Conservation (phyloP, 2,797 vertebrate genomes). For the Xerus rutilus region DNA sequence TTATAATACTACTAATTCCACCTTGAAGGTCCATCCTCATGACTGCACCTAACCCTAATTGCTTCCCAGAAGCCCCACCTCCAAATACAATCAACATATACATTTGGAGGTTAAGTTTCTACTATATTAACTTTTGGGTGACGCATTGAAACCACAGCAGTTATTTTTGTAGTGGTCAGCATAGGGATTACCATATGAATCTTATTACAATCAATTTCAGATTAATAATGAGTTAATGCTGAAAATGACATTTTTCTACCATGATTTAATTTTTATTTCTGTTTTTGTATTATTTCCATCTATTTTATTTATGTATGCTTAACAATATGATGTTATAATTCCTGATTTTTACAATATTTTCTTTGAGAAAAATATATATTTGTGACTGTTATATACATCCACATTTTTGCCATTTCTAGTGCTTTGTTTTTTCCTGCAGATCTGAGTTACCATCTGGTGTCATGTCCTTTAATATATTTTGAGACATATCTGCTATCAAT, state of each 20-base stretch:
- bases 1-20: neutral
- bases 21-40: neutral
- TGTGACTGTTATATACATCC: neutral
- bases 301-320: neutral
- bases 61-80: neutral
- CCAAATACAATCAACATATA: neutral
- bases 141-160: neutral
- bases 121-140: neutral
- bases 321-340: neutral
- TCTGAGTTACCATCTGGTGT: neutral
- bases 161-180: neutral
- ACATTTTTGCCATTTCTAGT: neutral
- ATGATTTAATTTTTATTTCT: neutral
- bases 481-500: neutral
- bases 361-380: neutral
- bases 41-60: neutral
- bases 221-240: neutral
- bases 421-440: neutral
- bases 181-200: neutral
- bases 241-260: neutral
- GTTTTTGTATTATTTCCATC: neutral
- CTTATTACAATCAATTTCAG: neutral
- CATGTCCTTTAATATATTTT: conserved; percentile 52
- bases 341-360: conserved; percentile 1
- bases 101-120: neutral